Evolutionary conservation across 2,113 vertebrate genomes (phyloP).

Genomic region (Sardina pilchardus): DNA sequence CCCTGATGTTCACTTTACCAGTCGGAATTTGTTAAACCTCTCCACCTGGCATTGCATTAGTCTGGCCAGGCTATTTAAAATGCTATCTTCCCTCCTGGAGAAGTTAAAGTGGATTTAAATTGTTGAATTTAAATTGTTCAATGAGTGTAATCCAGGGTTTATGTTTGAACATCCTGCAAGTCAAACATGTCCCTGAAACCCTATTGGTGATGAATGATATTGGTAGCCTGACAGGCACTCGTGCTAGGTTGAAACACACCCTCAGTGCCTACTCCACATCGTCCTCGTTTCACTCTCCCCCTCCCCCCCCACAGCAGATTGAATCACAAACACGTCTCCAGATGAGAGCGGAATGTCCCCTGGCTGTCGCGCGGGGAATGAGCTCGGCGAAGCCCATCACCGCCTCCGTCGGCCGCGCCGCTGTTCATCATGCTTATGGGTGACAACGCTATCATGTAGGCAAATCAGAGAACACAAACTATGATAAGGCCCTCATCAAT

Average conservation of each 20-base stretch:
- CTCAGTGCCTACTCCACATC: background rate
- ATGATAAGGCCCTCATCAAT: constrained; percentile 54
- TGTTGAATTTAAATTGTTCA: no score
- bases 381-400: background rate
- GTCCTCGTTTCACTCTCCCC: background rate
- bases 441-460: constrained; percentile 62
- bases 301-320: background rate
- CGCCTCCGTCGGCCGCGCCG: background rate
- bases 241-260: background rate
- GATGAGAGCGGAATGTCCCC: background rate
- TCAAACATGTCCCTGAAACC: background rate
- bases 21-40: background rate
- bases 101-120: no score
- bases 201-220: background rate
- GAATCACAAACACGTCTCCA: background rate
- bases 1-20: background rate
- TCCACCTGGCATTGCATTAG: background rate
- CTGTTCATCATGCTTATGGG: constrained; percentile 60
- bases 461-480: constrained; percentile 60
- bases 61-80: background rate
- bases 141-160: background rate
- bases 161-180: background rate
- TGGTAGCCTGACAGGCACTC: background rate
- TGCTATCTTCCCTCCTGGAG: no score
- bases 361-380: background rate